Evolutionary conservation across 2,797 vertebrate genomes (phyloP), one percentile per base, ranked within the genome.

Genomic region (Phataginus tetradactyla): DNA sequence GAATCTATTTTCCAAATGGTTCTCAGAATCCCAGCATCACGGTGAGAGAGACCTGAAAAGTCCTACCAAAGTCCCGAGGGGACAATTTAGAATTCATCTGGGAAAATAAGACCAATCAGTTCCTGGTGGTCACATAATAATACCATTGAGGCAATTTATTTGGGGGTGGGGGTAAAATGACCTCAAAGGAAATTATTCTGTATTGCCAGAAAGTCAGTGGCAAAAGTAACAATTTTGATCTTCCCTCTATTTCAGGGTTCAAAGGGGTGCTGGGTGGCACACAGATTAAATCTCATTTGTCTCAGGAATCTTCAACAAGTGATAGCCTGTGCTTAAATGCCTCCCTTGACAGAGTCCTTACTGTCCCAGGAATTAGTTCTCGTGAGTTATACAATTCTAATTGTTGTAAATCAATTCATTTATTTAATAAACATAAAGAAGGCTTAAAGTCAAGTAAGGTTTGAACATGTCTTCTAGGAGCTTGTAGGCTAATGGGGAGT

Each of bases 21-120:
- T 96, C 49, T 49, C 94, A 95, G 80, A 96, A 0, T 25, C 86
- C 96, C 77, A 66, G 93, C 92, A 75, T 97, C 97, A 90, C 98
- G 97, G 85, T 95, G 91, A 98, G 92, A 74, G 90, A 98, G 95
- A 94, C 95, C 95, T 97, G 97, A 95, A 86, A 96, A 96, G 87
- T 88, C 88, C 86, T 93, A 39, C 12, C 84, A 88, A 97, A 95
- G 95, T 96, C 78, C 86, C 72, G 88, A 97, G 86, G 86, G 92
- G 68, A 74, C 94, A 89, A 97, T 94, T 96, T 55, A 89, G 96
- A 96, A 95, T 96, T 81, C 18, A 0, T 94, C 92, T 94, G 63
- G 96, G 81, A 95, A 98, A 98, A 97, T 96, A 87, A 97, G 98
- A 89, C 93, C 95, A 88, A 98, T 83, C 94, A 96, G 59, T 97